Conservation (phyloP, 1,140 invertebrate genomes). For the Diabrotica virgifera region DNA sequence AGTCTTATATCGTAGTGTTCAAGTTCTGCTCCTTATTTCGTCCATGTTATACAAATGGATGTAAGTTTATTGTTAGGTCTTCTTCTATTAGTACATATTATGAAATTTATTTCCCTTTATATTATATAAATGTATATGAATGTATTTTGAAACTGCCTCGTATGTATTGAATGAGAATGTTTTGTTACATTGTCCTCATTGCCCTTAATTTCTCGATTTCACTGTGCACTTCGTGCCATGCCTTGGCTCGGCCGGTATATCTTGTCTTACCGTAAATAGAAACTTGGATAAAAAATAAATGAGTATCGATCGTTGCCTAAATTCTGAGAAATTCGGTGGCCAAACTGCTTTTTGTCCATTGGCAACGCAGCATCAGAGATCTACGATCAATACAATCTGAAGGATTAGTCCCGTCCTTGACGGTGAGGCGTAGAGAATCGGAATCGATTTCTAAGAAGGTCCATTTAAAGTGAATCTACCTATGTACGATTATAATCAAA, state of each 20-base stretch:
- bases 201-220: conserved; percentile 2
- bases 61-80: too few species aligned
- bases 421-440: too few species aligned
- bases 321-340: not conserved
- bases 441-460: too few species aligned
- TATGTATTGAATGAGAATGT: not conserved
- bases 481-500: too few species aligned
- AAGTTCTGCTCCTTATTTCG: too few species aligned
- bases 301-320: conserved; percentile 1
- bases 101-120: too few species aligned
- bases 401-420: not conserved
- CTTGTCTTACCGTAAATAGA: not conserved
- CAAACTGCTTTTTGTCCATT: not conserved
- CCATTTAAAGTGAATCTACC: too few species aligned
- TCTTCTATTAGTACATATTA: too few species aligned
- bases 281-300: conserved; percentile 1
- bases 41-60: too few species aligned
- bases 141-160: not conserved
- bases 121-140: too few species aligned
- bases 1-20: too few species aligned
- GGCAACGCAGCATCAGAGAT: not conserved
- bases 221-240: not conserved
- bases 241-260: not conserved
- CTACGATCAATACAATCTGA: not conserved
- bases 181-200: not conserved